Conservation (phyloP, 2,888 invertebrate species). For the Apodemia mormo region DNA sequence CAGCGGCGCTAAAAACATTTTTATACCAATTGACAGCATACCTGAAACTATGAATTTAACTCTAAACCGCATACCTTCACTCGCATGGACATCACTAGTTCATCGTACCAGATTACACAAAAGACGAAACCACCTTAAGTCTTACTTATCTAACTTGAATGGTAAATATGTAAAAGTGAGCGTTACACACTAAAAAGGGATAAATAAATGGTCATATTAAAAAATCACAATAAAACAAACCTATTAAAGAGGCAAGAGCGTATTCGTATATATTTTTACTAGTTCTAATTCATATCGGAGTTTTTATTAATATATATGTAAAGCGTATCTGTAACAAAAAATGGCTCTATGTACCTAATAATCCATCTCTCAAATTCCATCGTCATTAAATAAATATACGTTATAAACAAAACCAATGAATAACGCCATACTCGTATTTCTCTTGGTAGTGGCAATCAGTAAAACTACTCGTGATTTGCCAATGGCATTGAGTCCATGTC, state of each 20-base stretch:
- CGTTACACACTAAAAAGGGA: conserved; percentile 75
- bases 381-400: no score
- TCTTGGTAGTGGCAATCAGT: no score
- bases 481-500: no score
- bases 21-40: background rate
- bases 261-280: background rate
- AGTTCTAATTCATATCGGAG: background rate
- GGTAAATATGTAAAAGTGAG: conserved; percentile 78
- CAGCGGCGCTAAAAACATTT: background rate
- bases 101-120: conserved; percentile 58
- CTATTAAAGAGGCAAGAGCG: conserved; percentile 1
- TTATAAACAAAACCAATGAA: no score
- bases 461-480: no score
- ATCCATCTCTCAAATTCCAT: no score
- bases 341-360: no score
- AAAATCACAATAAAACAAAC: conserved; percentile 52
- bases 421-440: no score
- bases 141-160: conserved; percentile 70
- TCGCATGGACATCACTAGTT: conserved; percentile 20
- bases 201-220: conserved; percentile 70
- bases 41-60: background rate
- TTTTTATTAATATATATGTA: no score
- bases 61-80: background rate
- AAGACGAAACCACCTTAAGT: conserved; percentile 64
- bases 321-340: no score